Base-by-base conservation (phyloP, 1,140 invertebrate genomes). In the Thaumetopoea pityocampa region DNA sequence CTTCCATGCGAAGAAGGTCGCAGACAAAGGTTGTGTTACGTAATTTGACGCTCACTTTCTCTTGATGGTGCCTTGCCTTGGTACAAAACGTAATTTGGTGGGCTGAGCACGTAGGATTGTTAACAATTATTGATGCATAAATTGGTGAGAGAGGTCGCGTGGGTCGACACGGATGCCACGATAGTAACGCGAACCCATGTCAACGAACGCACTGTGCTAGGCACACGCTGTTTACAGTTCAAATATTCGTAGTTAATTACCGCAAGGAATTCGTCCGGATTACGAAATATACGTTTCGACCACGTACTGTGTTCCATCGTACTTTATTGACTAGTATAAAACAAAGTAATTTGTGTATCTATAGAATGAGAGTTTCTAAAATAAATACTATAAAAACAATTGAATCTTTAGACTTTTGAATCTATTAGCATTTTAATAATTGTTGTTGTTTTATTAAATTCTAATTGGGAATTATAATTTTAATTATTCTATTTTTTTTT, bases 71-170 rank as follows among this genome's bases (percentile, higher is more conserved):
- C 19, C 22, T 16, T 22, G 30, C 24, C 9, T 12, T 27, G 16
- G 16, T 34, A 6, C 14, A 19, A 18, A n/a, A 34, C n/a, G 14
- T 32, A 23, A 10, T 45, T 36, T 43, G 37, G 52, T 60, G 53
- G 50, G 52, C 30, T 50, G 55, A 48, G 35, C 50, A 30, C 49
- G 51, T 63, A 52, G 55, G 55, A 49, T 41, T 50, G 50, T 42
- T 24, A 35, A 43, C 26, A n/a, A n/a, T n/a, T n/a, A 34, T 46
- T 30, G 51, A 36, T 43, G 46, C 49, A 60, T 54, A 66, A 73
- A 73, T 73, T 69, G 60, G 67, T 55, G 52, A 48, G 51, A 51
- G 53, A 51, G 45, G 35, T 27, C 53, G 71, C 52, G 71, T 73
- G 67, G 71, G 69, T 35, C 19, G 50, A 22, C 50, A 48, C 68